Evolutionary conservation across 2,888 invertebrate species (phyloP).

Genomic region (Phanerotoma sp.): DNA sequence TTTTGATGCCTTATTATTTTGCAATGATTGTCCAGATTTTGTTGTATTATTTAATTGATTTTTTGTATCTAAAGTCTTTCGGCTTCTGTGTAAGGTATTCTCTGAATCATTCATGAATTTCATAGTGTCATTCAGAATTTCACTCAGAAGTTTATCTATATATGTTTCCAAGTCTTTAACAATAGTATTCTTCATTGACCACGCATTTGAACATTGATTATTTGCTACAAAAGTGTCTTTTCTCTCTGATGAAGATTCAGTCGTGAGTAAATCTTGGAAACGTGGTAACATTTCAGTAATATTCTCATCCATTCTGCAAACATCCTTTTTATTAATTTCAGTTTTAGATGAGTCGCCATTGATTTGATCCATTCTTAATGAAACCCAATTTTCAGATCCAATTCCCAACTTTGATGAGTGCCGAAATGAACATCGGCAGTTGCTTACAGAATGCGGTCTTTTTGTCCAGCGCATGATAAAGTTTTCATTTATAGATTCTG

Average conservation of each 20-base stretch:
- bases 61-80: slow-evolving; percentile 8
- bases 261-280: slow-evolving; percentile 14
- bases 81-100: slow-evolving; percentile 23
- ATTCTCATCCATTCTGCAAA: slow-evolving; percentile 45
- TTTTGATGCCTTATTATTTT: slow-evolving; percentile 3
- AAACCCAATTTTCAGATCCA: slow-evolving; percentile 44
- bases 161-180: slow-evolving; percentile 51
- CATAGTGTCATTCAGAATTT: slow-evolving; percentile 51
- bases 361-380: slow-evolving; percentile 49
- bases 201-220: slow-evolving; percentile 26
- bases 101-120: slow-evolving; percentile 44
- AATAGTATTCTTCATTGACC: slow-evolving; percentile 45
- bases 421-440: slow-evolving; percentile 52
- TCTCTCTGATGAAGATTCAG: slow-evolving; percentile 6
- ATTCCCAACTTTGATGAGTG: slow-evolving; percentile 43
- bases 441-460: slow-evolving; percentile 50
- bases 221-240: slow-evolving; percentile 20
- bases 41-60: not conserved
- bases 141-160: slow-evolving; percentile 51
- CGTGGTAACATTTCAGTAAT: slow-evolving; percentile 41
- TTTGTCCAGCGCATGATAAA: slow-evolving; percentile 51
- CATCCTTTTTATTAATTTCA: slow-evolving; percentile 43
- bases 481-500: slow-evolving; percentile 51
- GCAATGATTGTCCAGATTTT: not conserved
- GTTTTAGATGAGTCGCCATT: slow-evolving; percentile 50